phyloP scores from a whole-genome alignment of 2,113 vertebrate species.

The Pedionomus torquatus region DNA sequence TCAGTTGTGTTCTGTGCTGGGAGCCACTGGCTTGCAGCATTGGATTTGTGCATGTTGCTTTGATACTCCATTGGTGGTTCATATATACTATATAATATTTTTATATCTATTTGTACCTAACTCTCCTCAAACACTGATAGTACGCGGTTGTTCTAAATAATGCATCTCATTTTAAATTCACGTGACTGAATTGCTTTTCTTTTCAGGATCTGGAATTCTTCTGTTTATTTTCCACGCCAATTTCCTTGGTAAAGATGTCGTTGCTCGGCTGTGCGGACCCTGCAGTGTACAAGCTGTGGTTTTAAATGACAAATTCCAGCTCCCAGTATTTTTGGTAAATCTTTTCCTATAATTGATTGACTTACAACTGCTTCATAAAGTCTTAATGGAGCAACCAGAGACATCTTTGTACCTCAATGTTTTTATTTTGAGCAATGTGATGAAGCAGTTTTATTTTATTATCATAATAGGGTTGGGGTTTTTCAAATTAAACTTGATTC shows the following conservation, averaged over 20 bases:
- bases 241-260: constrained; percentile 86
- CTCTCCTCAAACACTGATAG: background rate
- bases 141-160: background rate
- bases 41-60: background rate
- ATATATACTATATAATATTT: background rate
- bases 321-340: constrained; percentile 93
- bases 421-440: background rate
- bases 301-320: constrained; percentile 96
- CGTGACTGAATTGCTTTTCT: background rate
- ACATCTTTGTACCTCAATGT: background rate
- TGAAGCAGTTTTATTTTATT: background rate
- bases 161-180: background rate
- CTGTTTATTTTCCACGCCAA: constrained; percentile 96
- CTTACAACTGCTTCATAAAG: background rate
- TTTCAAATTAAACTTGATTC: background rate
- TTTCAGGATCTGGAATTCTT: constrained; percentile 89
- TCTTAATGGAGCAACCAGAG: background rate
- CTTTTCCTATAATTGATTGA: background rate
- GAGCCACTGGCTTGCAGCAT: background rate
- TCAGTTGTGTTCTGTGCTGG: background rate
- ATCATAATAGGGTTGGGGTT: background rate
- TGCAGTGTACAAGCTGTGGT: constrained; percentile 96
- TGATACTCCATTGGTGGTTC: background rate
- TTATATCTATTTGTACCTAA: background rate
- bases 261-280: constrained; percentile 90